phyloP scores from a whole-genome alignment of 1,140 invertebrate genomes.

The Ephestia elutella region DNA sequence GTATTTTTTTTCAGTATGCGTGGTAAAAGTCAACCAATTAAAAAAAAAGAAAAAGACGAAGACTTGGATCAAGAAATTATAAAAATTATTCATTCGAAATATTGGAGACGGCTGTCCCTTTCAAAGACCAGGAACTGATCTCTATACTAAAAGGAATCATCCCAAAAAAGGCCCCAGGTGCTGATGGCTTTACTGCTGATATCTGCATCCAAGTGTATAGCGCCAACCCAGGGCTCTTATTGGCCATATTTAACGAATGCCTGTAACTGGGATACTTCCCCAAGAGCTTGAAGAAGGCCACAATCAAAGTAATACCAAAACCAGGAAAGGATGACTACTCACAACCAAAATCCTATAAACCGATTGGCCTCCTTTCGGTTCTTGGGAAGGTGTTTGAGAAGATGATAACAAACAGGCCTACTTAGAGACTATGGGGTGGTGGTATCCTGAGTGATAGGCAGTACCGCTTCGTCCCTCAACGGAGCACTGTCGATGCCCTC shows the following conservation, averaged over 20 bases:
- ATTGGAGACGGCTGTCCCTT: slow-evolving; percentile 3
- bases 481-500: not conserved
- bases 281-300: not conserved
- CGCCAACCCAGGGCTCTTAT: not conserved
- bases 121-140: not conserved
- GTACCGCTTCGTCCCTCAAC: not conserved
- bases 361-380: slow-evolving; percentile 3
- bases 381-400: not conserved
- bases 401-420: not conserved
- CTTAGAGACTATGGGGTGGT: no score
- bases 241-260: not conserved
- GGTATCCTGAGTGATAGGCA: not conserved
- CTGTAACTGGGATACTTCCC: not conserved
- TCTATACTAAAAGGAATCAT: not conserved
- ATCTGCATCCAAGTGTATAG: not conserved
- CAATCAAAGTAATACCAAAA: slow-evolving; percentile 1
- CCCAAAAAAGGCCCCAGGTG: slow-evolving; percentile 13
- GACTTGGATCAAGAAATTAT: no score
- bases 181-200: slow-evolving; percentile 13
- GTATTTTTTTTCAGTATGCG: no score
- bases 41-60: no score
- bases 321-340: slow-evolving; percentile 1
- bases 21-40: no score
- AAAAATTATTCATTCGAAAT: no score
- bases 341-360: not conserved